These are phyloP conservation scores for Fragariocoptes setiger DNA, from an alignment of 1,140 invertebrate genomes.

Conservation along the genomic window DNA sequence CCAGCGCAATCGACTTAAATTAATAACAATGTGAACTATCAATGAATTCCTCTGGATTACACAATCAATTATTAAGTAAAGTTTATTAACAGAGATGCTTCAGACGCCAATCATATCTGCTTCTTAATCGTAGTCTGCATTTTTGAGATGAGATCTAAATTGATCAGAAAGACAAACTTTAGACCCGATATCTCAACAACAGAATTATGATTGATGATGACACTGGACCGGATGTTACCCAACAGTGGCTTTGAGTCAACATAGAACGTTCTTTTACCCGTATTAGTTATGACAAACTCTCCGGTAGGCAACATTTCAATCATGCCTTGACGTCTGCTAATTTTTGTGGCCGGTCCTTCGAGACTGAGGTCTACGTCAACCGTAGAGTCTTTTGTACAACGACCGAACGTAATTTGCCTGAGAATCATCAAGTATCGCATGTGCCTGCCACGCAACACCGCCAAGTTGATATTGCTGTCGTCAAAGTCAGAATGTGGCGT, in stretches of 20 bases:
- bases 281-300: conserved; percentile 70
- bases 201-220: conserved; percentile 57
- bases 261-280: conserved; percentile 74
- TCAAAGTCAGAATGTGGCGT: conserved; percentile 24
- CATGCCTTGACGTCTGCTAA: conserved; percentile 51
- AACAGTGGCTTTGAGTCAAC: conserved; percentile 66
- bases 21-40: no score
- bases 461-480: conserved; percentile 46
- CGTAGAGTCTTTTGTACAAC: conserved; percentile 48
- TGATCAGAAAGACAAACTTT: conserved; percentile 66
- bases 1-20: no score
- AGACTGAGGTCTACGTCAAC: conserved; percentile 78
- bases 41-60: no score
- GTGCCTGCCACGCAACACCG: conserved; percentile 51
- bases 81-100: no score
- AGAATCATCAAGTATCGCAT: conserved; percentile 80
- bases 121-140: background rate
- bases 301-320: conserved; percentile 64
- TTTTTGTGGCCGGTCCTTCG: conserved; percentile 37
- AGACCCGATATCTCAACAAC: conserved; percentile 71
- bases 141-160: conserved; percentile 52
- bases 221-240: conserved; percentile 34
- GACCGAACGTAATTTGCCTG: conserved; percentile 71
- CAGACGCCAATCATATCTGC: no score
- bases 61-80: no score